Evolutionary conservation across 2,888 invertebrate genomes (phyloP).

Genomic region (Empis stercorea): DNA sequence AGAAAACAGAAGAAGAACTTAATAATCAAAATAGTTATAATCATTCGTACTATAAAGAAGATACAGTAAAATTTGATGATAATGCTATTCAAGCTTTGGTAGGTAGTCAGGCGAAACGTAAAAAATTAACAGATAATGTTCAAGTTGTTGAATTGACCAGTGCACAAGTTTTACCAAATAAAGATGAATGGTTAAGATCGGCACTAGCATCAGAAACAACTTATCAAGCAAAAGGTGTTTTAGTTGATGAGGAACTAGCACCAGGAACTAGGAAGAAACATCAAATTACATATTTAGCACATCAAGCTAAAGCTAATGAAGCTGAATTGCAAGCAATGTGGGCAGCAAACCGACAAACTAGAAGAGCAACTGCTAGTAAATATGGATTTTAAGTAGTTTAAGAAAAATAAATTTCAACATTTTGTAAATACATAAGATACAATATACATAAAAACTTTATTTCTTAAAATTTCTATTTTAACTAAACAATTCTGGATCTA

Average conservation of each 20-base stretch:
- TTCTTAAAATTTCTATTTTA: background rate
- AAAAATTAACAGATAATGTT: conserved; percentile 37
- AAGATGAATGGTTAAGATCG: conserved; percentile 70
- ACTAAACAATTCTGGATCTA: conserved; percentile 1
- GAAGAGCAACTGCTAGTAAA: conserved; percentile 84
- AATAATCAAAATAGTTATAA: background rate
- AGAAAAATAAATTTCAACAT: conserved; percentile 27
- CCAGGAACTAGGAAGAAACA: conserved; percentile 71
- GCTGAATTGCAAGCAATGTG: conserved; percentile 87
- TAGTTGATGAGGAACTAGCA: conserved; percentile 39
- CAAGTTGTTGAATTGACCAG: conserved; percentile 75
- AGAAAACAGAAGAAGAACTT: conserved; percentile 9
- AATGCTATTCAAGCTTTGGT: conserved; percentile 48
- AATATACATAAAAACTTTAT: too few species aligned
- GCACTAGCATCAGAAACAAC: conserved; percentile 58
- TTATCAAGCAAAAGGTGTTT: conserved; percentile 34
- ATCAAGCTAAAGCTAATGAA: conserved; percentile 88
- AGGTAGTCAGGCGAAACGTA: conserved; percentile 45
- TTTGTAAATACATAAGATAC: background rate
- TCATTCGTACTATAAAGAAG: background rate
- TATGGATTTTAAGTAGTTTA: conserved; percentile 67
- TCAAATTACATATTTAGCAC: conserved; percentile 90
- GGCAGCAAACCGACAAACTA: conserved; percentile 74
- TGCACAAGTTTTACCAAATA: conserved; percentile 64
- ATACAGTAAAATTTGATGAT: conserved; percentile 10